Conservation (phyloP, 1,140 invertebrate species). For the Aradophagus sp. region DNA sequence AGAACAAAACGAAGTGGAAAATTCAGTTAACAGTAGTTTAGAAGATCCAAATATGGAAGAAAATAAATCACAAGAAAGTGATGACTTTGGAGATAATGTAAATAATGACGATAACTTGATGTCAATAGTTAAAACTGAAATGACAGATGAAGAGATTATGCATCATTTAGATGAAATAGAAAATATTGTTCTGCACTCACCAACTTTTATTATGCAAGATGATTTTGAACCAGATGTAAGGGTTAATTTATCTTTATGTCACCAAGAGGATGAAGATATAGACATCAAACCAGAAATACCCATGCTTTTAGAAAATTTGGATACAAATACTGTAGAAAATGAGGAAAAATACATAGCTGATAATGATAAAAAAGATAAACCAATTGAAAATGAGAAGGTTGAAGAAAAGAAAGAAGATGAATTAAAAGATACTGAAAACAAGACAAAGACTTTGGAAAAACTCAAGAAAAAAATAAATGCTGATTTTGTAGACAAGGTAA, state of each 20-base stretch:
- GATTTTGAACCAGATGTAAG: conserved; percentile 44
- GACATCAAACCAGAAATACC: conserved; percentile 34
- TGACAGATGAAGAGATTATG: conserved; percentile 69
- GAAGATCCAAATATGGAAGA: conserved; percentile 7
- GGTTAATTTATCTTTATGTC: conserved; percentile 27
- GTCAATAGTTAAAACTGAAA: conserved; percentile 45
- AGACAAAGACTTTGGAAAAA: background rate
- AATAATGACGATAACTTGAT: conserved; percentile 29
- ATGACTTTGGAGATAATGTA: conserved; percentile 30
- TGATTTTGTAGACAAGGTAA: no score
- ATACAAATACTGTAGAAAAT: background rate
- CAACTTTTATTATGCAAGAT: conserved; percentile 49
- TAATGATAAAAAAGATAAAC: background rate
- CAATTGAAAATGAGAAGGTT: no score
- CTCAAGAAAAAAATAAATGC: no score
- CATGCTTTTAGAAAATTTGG: conserved; percentile 7
- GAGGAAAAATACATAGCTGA: background rate
- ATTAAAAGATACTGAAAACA: background rate
- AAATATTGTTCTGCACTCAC: conserved; percentile 65
- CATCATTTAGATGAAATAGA: conserved; percentile 67
- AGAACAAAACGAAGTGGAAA: no score
- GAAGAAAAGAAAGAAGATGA: background rate
- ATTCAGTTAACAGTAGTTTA: background rate
- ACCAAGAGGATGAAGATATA: conserved; percentile 8
- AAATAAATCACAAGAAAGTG: conserved; percentile 14